Percentiles rank a stretch among this genome's conserved stretches.
Evolutionary conservation across 1,140 invertebrate species (phyloP).

Genomic region (Harpegnathos saltator): DNA sequence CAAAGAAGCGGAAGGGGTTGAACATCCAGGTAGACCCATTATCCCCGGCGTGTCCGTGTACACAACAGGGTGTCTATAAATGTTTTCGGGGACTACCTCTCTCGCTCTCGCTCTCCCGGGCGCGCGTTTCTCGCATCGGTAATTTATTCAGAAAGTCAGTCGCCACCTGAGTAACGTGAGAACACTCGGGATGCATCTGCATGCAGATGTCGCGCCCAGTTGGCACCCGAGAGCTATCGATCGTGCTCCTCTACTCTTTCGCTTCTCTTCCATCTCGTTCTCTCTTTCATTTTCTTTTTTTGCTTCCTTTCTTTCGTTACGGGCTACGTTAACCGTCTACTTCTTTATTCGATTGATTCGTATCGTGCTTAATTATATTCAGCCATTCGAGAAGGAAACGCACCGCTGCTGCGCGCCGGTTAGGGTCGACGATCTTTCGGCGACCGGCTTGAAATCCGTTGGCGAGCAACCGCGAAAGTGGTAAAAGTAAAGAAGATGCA

Average conservation of each 20-base stretch:
- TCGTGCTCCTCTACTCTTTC: conserved; percentile 55
- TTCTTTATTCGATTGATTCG: conserved; percentile 56
- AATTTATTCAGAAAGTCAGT: conserved; percentile 81
- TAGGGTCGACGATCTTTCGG: conserved; percentile 9
- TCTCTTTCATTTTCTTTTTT: conserved; percentile 16
- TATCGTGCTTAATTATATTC: conserved; percentile 31
- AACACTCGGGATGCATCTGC: conserved; percentile 75
- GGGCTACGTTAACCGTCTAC: not conserved
- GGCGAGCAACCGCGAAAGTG: not conserved
- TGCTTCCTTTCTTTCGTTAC: conserved; percentile 10
- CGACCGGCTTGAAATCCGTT: not conserved
- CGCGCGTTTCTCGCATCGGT: conserved; percentile 62
- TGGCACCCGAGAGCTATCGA: conserved; percentile 65
- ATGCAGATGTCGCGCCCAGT: conserved; percentile 74
- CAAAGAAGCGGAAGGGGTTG: conserved; percentile 74
- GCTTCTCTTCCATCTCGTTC: not conserved
- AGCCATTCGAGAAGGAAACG: conserved; percentile 18
- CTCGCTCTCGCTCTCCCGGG: too few species aligned
- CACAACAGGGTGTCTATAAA: conserved; percentile 75
- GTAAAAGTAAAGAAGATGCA: not conserved
- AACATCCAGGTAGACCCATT: conserved; percentile 77
- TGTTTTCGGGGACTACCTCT: conserved; percentile 71
- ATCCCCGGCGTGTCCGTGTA: conserved; percentile 70
- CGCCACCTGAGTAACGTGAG: conserved; percentile 81
- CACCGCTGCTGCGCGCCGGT: not conserved